These are phyloP conservation scores for Ameiurus melas DNA, from an alignment of 2,113 vertebrate genomes.

Conservation along the genomic window DNA sequence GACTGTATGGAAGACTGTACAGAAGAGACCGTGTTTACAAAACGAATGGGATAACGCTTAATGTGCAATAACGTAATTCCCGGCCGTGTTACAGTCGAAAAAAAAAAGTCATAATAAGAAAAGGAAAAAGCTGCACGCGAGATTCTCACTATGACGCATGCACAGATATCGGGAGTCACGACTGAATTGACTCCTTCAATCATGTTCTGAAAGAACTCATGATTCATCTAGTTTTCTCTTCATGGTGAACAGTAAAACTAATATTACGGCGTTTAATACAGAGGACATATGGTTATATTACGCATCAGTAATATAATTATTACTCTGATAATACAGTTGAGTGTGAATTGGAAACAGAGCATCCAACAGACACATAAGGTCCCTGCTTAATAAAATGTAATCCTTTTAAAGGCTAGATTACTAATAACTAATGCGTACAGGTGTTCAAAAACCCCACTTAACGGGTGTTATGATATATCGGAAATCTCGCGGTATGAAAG, in stretches of 20 bases:
- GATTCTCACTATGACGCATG: neutral
- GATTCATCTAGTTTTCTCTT: neutral
- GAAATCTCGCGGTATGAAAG: neutral
- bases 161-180: neutral
- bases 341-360: neutral
- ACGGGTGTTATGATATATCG: neutral
- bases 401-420: neutral
- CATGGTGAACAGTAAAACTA: neutral
- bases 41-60: neutral
- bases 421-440: neutral
- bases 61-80: neutral
- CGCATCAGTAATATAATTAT: neutral
- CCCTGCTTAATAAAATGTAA: neutral
- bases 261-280: neutral
- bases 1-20: neutral
- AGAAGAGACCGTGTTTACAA: neutral
- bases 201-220: neutral
- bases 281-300: neutral
- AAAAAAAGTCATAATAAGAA: neutral
- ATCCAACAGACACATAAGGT: neutral
- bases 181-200: neutral
- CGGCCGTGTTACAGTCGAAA: neutral
- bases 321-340: neutral
- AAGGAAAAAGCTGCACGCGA: neutral
- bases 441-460: neutral